A percentile compares a stretch with the other conserved stretches of the same genome.
These are phyloP conservation scores for Teleopsis dalmanni DNA, from an alignment of 1,140 invertebrate genomes.

Conservation along the genomic window DNA sequence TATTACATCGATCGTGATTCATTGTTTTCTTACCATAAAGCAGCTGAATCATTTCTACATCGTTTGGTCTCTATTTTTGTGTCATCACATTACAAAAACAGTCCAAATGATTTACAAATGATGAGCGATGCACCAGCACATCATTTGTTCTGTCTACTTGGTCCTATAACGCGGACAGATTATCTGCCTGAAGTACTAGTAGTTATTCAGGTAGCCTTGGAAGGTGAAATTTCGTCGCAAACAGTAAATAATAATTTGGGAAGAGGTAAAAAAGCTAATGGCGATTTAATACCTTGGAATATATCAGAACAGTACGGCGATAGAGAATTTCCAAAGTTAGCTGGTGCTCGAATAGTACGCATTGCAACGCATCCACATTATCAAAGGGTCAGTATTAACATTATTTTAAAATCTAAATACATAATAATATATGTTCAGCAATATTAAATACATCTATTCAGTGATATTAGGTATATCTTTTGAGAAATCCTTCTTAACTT, in stretches of 20 bases:
- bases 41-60: constrained; percentile 91
- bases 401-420: no score
- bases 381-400: constrained; percentile 59
- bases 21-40: constrained; percentile 94
- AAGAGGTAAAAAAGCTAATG: constrained; percentile 80
- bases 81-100: constrained; percentile 98
- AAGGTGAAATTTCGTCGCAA: constrained; percentile 85
- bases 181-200: constrained; percentile 84
- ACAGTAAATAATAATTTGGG: constrained; percentile 68
- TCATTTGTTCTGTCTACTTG: constrained; percentile 91
- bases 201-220: constrained; percentile 89
- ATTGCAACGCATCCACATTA: constrained; percentile 99
- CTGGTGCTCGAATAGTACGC: constrained; percentile 86
- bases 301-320: constrained; percentile 94
- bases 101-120: constrained; percentile 97
- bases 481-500: no score
- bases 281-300: constrained; percentile 98
- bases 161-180: constrained; percentile 66
- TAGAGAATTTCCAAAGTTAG: constrained; percentile 82
- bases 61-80: constrained; percentile 89
- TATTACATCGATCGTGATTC: constrained; percentile 91
- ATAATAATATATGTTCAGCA: background rate
- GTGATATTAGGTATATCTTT: background rate
- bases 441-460: background rate
- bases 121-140: constrained; percentile 98